Base-by-base conservation (phyloP, 2,797 vertebrate genomes). In the Brotula barbata region DNA sequence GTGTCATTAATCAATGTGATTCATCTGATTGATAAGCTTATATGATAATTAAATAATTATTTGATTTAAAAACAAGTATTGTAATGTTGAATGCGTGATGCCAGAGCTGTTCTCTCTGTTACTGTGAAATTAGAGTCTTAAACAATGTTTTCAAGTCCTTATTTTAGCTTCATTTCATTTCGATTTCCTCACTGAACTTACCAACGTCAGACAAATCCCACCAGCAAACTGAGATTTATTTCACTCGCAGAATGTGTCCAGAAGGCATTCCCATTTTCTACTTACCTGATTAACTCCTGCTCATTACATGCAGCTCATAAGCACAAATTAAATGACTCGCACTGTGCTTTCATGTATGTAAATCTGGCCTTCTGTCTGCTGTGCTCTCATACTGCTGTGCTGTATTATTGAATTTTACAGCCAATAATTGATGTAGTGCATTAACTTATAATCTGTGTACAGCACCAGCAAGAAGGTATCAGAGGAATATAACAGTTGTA, bases 281-380 rank as follows among this genome's bases (percentile, higher is more conserved):
- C 68, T 73, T 73, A 36, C 49, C 64, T 53, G 58, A 66, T 69
- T 70, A 62, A n/a, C 56, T 64, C 45, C 25, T 40, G 47, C 51
- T 66, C 49, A 79, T 77, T 76, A 77, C 21, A 58, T 16, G 50
- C 58, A 46, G 48, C 31, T 65, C 60, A 33, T 52, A 50, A 45
- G 14, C 1, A 1, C 45, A 70, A 57, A 70, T 75, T 36, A 6
- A 73, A 68, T 75, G 53, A 70, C 54, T 65, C 56, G 17, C 31
- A 33, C 40, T 22, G 19, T 62, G 58, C 40, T 64, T 67, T 70
- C 42, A 57, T 58, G 41, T 53, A 39, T 71, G 37, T 36, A n/a
- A 56, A 46, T 63, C 19, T 23, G 15, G 52, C 36, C 55, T 45
- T 42, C 23, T 16, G 37, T 55, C 25, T 68, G 1, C 7, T 48